Evolutionary conservation across 2,888 invertebrate genomes (phyloP), one percentile per base, ranked within the genome.

Genomic region (Drosophila gaucha): DNA sequence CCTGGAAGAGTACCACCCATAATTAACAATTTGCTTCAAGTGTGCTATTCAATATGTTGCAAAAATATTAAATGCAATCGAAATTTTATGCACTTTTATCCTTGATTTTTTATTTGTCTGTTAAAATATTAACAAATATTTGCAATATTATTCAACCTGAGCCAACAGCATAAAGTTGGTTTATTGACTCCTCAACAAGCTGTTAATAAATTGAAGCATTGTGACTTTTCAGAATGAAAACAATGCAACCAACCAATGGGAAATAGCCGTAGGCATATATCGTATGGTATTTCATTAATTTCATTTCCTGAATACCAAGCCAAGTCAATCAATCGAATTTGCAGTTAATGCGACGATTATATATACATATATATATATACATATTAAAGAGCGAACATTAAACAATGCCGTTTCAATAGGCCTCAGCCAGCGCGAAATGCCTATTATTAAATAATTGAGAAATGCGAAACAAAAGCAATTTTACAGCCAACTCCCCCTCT

Each of bases 361-460:
- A 41, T 43, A 51, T 46, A 31, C 30, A 20, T 8, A 20, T 20
- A 20, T n/a, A 16, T 28, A 22, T 12, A 14, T 28, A 28, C 46
- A 51, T 43, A 52, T 52, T 44, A 3, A 52, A 44, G 51, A 38
- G 46, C 51, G 30, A 28, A 41, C 33, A 58, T 54, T 30, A 52
- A 64, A 60, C 60, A 60, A 60, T 52, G 39, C 22, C 31, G 44
- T 22, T 44, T 26, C 14, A 24, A 22, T 41, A 31, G 58, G 14
- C 24, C 9, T 2, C 30, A 12, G 18, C 35, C 30, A 50, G 16
- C 30, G 26, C 18, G 47, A 58, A n/a, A 49, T 62, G 33, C 2
- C 16, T 22, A 63, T 68, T 39, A 64, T 57, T 58, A 14, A 57
- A 57, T 67, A 63, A 71, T 67, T 52, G 50, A 38, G 20, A 60